These are phyloP conservation scores for Ceratosolen fusciceps DNA, from an alignment of 1,140 invertebrate genomes.

Conservation along the genomic window DNA sequence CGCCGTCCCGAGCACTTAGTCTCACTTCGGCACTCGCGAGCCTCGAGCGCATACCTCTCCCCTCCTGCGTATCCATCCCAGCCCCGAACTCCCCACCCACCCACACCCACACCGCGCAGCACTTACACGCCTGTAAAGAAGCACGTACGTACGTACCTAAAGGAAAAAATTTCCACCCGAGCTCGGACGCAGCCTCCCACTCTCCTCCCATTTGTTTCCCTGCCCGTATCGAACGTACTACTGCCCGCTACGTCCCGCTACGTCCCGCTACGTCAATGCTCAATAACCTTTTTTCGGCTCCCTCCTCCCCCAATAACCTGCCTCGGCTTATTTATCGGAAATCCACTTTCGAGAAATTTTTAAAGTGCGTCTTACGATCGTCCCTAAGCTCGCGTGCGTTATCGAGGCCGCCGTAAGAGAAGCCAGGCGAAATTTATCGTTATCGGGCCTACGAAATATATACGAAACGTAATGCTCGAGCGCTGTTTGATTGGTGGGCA, in stretches of 20 bases:
- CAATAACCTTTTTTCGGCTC: neutral
- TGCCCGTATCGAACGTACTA: neutral
- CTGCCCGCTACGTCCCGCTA: neutral
- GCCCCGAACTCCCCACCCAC: too few species aligned
- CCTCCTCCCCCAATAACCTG: too few species aligned
- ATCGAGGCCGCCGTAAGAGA: too few species aligned
- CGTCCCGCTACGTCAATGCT: neutral
- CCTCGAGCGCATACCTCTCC: neutral
- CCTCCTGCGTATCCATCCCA: too few species aligned
- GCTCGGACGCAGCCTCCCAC: neutral
- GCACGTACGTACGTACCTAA: neutral
- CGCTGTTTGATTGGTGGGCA: too few species aligned
- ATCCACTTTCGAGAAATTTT: neutral
- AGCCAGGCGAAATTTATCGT: too few species aligned
- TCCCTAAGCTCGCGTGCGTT: too few species aligned
- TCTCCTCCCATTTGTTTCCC: neutral
- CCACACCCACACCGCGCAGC: too few species aligned
- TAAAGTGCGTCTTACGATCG: too few species aligned
- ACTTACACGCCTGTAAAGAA: too few species aligned
- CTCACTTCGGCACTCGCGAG: constrained; percentile 21
- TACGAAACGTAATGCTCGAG: too few species aligned
- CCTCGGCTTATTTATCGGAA: neutral
- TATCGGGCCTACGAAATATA: too few species aligned
- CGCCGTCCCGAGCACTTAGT: constrained; percentile 46
- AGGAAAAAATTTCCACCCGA: neutral